These are phyloP conservation scores for Sparidentex hasta DNA, from an alignment of 2,797 vertebrate genomes.

Conservation along the genomic window DNA sequence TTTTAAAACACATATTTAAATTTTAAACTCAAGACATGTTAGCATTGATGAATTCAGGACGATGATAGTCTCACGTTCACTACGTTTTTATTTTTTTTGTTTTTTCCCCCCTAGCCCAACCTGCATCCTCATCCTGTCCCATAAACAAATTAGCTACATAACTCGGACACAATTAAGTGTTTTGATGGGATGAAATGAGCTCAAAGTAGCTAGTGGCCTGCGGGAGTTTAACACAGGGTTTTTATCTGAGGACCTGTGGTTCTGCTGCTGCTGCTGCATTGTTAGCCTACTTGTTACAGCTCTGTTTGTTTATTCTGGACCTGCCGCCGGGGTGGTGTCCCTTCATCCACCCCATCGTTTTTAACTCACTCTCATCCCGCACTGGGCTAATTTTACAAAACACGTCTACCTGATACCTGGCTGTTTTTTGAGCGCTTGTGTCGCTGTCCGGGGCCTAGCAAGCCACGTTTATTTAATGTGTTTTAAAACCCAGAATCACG, in stretches of 20 bases:
- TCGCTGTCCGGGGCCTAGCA: conserved; percentile 62
- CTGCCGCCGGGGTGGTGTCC: conserved; percentile 52
- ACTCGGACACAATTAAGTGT: conserved; percentile 2
- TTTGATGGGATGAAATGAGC: background rate
- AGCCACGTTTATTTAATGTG: conserved; percentile 69
- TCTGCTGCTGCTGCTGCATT: conserved; percentile 31
- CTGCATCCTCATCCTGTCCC: background rate
- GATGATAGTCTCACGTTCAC: background rate
- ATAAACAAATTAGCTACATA: conserved; percentile 1
- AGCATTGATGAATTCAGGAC: background rate
- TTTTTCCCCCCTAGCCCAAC: background rate
- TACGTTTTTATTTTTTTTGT: background rate
- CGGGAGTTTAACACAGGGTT: background rate
- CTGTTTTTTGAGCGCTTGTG: no score
- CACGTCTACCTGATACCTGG: conserved; percentile 14
- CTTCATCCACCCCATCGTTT: conserved; percentile 36
- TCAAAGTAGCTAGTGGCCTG: conserved; percentile 10
- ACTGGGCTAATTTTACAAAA: conserved; percentile 19
- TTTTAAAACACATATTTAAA: background rate
- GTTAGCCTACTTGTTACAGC: conserved; percentile 22
- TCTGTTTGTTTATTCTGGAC: conserved; percentile 40
- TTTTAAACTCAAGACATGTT: background rate
- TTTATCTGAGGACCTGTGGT: conserved; percentile 10
- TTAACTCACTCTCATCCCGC: conserved; percentile 19
- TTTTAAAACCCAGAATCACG: conserved; percentile 66